Evolutionary conservation across 2,888 invertebrate species (phyloP).

Genomic region (Drymonia ruficornis): DNA sequence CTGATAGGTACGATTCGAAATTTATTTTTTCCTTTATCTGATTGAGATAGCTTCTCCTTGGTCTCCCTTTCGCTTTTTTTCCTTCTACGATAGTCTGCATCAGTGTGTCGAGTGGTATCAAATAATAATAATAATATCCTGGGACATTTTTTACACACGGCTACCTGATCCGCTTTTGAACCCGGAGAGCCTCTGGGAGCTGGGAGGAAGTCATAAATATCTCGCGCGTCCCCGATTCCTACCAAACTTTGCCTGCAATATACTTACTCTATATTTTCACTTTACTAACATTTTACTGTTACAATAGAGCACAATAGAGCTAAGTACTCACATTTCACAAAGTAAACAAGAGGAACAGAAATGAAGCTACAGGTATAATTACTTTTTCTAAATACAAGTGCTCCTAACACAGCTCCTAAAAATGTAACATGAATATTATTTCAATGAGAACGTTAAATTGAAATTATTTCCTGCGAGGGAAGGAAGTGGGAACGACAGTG

Average conservation of each 20-base stretch:
- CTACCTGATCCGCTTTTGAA: no score
- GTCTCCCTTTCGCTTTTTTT: no score
- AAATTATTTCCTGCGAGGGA: conserved; percentile 68
- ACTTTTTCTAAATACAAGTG: background rate
- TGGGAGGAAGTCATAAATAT: conserved; percentile 74
- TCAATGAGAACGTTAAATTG: conserved; percentile 63
- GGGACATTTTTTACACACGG: no score
- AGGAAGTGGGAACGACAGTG: conserved; percentile 75
- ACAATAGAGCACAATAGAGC: conserved; percentile 1
- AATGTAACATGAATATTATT: conserved; percentile 22
- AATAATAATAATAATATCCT: no score
- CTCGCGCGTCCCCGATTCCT: conserved; percentile 67
- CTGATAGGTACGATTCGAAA: no score
- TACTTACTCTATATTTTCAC: conserved; percentile 47
- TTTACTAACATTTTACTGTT: conserved; percentile 22
- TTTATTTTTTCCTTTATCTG: no score
- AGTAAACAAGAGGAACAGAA: background rate
- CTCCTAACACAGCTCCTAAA: no score
- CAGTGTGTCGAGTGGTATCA: no score
- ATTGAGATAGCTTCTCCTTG: no score
- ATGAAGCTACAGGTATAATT: background rate
- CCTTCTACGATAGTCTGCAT: no score
- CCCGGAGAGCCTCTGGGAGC: conserved; percentile 61
- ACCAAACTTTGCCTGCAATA: conserved; percentile 67
- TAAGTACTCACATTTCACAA: background rate